A percentile compares a stretch with the other conserved stretches of the same genome.
Conservation (phyloP, 1,140 invertebrate species). For the Lordiphosa collinella region DNA sequence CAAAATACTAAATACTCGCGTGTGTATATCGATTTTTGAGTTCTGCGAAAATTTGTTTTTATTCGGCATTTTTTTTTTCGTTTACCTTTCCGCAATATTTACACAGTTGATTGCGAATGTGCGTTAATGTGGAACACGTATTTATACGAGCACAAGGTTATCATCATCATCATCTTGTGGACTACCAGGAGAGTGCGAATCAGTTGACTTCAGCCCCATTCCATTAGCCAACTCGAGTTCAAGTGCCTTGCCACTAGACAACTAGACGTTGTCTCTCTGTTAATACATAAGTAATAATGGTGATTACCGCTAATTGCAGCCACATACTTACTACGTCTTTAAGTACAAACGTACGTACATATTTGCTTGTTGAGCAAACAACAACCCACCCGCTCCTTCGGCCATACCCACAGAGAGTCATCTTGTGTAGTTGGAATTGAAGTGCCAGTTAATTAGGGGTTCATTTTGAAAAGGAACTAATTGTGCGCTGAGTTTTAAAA, state of each 20-base stretch:
- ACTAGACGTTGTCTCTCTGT: not conserved
- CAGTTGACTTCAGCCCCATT: too few relatives aligned
- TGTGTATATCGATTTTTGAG: not conserved
- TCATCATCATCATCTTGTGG: not conserved
- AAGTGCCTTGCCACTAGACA: not conserved
- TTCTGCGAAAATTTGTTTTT: slow-evolving; percentile 6
- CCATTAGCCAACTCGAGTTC: too few relatives aligned
- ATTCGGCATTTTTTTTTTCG: not conserved
- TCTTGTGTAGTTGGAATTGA: too few relatives aligned
- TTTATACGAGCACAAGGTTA: slow-evolving; percentile 6
- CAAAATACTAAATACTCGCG: not conserved
- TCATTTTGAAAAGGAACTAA: too few relatives aligned
- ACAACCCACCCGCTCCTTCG: too few relatives aligned
- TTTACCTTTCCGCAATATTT: slow-evolving; percentile 31
- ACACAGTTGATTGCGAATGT: slow-evolving; percentile 41
- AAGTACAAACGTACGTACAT: not conserved
- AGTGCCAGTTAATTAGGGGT: too few relatives aligned
- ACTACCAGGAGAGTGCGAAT: too few relatives aligned
- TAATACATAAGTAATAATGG: slow-evolving; percentile 9
- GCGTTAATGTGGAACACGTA: slow-evolving; percentile 13
- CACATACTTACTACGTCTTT: not conserved
- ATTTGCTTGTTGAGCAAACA: not conserved
- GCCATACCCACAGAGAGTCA: too few relatives aligned
- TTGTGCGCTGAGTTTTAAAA: too few relatives aligned
- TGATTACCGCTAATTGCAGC: slow-evolving; percentile 31